phyloP scores from a whole-genome alignment of 1,140 invertebrate genomes.

The Euglossa dilemma region DNA sequence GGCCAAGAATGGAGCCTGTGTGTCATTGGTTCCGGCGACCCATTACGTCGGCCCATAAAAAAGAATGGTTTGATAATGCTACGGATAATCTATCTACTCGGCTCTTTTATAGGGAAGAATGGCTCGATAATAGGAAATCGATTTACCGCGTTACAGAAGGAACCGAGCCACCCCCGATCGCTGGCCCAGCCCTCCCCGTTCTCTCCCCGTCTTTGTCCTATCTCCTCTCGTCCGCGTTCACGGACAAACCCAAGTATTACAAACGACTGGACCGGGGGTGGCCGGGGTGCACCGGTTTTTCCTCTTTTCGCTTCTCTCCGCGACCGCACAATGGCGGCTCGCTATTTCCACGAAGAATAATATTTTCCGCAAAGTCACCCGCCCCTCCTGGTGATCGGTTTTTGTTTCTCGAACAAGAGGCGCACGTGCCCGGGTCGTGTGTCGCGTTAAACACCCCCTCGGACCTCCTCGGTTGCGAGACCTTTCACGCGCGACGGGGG shows the following conservation, averaged over 20 bases:
- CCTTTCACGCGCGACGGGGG: constrained; percentile 20
- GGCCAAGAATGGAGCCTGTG: constrained; percentile 27
- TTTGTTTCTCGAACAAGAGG: constrained; percentile 16
- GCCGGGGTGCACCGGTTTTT: constrained; percentile 14
- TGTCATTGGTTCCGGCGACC: constrained; percentile 51
- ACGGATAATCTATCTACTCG: constrained; percentile 64
- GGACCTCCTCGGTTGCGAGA: neutral
- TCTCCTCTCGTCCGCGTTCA: constrained; percentile 1
- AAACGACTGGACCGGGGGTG: constrained; percentile 12
- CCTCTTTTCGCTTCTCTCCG: constrained; percentile 8
- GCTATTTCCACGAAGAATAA: constrained; percentile 14
- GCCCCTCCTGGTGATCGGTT: constrained; percentile 24
- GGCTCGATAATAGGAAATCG: constrained; percentile 66
- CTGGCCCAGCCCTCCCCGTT: neutral
- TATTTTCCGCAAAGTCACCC: constrained; percentile 37
- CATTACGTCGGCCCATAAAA: constrained; percentile 49
- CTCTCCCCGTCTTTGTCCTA: constrained; percentile 3
- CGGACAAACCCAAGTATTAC: constrained; percentile 41
- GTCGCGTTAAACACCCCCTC: neutral
- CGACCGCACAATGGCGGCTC: neutral
- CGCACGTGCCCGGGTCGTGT: neutral
- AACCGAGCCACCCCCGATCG: neutral
- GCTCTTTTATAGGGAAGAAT: constrained; percentile 54
- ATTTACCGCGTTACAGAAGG: constrained; percentile 55
- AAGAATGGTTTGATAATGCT: constrained; percentile 60